A percentile compares a stretch with the other conserved stretches of the same genome.
phyloP scores from a whole-genome alignment of 2,113 vertebrate species.

The Erythrolamprus reginae region DNA sequence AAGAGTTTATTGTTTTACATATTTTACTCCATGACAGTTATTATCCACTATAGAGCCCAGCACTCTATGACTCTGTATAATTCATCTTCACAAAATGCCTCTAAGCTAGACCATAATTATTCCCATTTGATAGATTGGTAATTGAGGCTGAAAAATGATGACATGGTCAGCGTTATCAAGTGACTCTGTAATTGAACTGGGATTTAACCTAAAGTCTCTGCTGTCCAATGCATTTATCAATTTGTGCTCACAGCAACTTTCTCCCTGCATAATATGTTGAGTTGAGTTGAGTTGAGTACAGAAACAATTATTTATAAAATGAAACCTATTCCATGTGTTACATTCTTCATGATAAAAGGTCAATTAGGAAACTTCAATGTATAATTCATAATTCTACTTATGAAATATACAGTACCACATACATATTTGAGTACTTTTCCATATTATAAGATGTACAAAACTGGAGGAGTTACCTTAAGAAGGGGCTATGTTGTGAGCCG shows the following conservation, averaged over 20 bases:
- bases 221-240: slow-evolving; percentile 4
- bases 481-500: too few species aligned
- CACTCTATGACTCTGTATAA: not conserved
- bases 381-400: not conserved
- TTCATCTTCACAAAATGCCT: not conserved
- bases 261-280: not conserved
- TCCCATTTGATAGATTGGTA: slow-evolving; percentile 7
- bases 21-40: not conserved
- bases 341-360: not conserved
- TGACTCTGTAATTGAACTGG: not conserved
- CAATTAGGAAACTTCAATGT: not conserved
- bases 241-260: not conserved
- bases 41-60: not conserved
- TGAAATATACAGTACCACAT: not conserved
- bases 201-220: not conserved
- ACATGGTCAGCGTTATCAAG: not conserved
- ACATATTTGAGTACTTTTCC: not conserved
- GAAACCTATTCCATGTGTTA: not conserved
- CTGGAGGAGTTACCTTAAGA: not conserved
- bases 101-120: not conserved
- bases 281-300: not conserved
- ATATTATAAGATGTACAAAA: not conserved
- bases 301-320: not conserved
- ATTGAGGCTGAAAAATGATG: slow-evolving; percentile 2
- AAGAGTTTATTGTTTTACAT: not conserved